A percentile compares a stretch with the other conserved stretches of the same genome.
Evolutionary conservation across 2,888 invertebrate species (phyloP).

Genomic region (Ferdinandea cuprea): DNA sequence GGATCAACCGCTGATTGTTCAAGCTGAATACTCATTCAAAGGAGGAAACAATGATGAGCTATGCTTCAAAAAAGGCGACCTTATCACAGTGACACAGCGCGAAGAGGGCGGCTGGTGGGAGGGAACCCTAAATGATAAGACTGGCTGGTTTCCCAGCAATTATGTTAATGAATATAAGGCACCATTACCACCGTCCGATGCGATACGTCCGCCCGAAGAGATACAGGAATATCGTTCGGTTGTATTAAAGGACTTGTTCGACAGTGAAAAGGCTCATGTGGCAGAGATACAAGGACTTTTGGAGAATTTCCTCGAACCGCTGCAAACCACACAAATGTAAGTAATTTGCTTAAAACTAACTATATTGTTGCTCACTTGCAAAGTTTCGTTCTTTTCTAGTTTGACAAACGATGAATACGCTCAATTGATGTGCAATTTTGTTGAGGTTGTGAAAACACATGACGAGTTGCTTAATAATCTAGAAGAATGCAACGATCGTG

Average conservation of each 20-base stretch:
- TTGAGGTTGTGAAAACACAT: conserved; percentile 93
- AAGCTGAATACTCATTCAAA: conserved; percentile 96
- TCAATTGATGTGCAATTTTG: conserved; percentile 93
- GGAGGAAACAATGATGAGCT: conserved; percentile 99
- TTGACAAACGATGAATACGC: conserved; percentile 93
- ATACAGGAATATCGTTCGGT: conserved; percentile 92
- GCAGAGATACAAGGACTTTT: conserved; percentile 93
- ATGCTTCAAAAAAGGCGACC: conserved; percentile 97
- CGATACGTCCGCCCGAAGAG: conserved; percentile 87
- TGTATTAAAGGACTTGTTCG: conserved; percentile 94
- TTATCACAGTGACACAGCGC: conserved; percentile 97
- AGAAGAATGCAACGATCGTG: conserved; percentile 93
- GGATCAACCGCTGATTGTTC: conserved; percentile 87
- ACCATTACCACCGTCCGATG: conserved; percentile 85
- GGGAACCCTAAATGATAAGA: conserved; percentile 96
- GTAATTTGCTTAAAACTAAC: conserved; percentile 77
- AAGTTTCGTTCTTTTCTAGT: conserved; percentile 84
- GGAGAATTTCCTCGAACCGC: conserved; percentile 93
- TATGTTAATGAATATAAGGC: conserved; percentile 95
- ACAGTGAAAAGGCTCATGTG: conserved; percentile 96
- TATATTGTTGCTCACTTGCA: conserved; percentile 25
- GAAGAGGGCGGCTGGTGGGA: conserved; percentile 99
- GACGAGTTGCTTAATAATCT: conserved; percentile 90
- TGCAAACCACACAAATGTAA: conserved; percentile 94
- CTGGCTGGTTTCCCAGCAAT: conserved; percentile 99